phyloP scores from a whole-genome alignment of 1,140 invertebrate species.

The Danaus melanippus region DNA sequence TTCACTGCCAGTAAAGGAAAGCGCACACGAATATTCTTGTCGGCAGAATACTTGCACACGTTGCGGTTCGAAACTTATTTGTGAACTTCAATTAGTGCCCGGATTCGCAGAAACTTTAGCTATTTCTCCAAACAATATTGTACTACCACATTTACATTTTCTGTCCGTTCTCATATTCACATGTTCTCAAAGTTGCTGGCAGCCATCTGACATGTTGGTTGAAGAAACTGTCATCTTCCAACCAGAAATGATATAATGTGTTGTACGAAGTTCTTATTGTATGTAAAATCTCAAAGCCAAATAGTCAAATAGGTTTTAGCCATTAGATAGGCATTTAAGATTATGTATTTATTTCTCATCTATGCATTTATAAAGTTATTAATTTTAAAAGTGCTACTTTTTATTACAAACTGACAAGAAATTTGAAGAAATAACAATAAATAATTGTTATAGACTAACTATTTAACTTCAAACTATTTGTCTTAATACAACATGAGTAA shows the following conservation, averaged over 20 bases:
- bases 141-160: conserved; percentile 78
- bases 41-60: conserved; percentile 74
- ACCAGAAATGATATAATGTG: conserved; percentile 72
- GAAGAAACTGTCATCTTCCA: conserved; percentile 85
- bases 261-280: neutral
- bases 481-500: too few relatives aligned
- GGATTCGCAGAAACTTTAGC: conserved; percentile 81
- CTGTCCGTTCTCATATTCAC: conserved; percentile 87
- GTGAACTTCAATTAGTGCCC: conserved; percentile 87
- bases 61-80: conserved; percentile 80
- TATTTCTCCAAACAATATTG: conserved; percentile 68
- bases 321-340: too few relatives aligned
- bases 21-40: conserved; percentile 42
- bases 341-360: too few relatives aligned
- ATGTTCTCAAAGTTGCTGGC: conserved; percentile 89
- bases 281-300: too few relatives aligned
- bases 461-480: too few relatives aligned
- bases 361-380: too few relatives aligned
- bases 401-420: too few relatives aligned
- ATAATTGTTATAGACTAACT: too few relatives aligned
- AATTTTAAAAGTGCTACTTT: too few relatives aligned
- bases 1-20: conserved; percentile 60
- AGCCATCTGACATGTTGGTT: conserved; percentile 75
- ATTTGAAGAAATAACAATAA: too few relatives aligned
- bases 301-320: too few relatives aligned